These are phyloP conservation scores for Drosophila pullipes DNA, from an alignment of 2,888 invertebrate genomes.

Conservation along the genomic window DNA sequence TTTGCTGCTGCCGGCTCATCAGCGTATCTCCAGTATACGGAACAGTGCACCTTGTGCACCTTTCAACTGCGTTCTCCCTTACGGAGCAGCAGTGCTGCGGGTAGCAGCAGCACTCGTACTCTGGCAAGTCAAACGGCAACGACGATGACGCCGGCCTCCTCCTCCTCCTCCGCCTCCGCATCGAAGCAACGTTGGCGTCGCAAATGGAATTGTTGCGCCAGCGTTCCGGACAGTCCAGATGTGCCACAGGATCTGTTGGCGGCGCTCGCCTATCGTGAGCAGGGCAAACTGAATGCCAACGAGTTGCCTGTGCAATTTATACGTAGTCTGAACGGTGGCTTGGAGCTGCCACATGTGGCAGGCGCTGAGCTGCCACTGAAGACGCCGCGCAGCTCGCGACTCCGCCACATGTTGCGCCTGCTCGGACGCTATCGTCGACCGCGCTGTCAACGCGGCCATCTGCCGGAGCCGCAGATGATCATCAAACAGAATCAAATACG, in stretches of 20 bases:
- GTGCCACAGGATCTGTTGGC: conserved; percentile 86
- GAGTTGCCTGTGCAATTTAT: conserved; percentile 68
- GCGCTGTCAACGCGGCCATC: conserved; percentile 75
- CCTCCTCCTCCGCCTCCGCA: conserved; percentile 43
- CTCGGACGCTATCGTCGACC: conserved; percentile 84
- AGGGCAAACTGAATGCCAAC: conserved; percentile 72
- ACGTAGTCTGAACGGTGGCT: conserved; percentile 54
- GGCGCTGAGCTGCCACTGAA: conserved; percentile 45
- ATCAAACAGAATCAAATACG: conserved; percentile 85
- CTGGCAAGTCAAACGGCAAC: conserved; percentile 49
- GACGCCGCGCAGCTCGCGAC: conserved; percentile 69
- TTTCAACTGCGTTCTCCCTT: conserved; percentile 83
- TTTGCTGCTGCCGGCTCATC: conserved; percentile 38
- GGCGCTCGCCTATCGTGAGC: conserved; percentile 82
- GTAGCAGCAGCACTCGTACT: conserved; percentile 59
- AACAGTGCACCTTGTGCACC: conserved; percentile 85
- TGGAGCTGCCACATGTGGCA: conserved; percentile 43
- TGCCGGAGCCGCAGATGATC: conserved; percentile 54
- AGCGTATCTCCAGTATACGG: conserved; percentile 82
- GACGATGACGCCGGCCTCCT: neutral
- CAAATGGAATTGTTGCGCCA: conserved; percentile 88
- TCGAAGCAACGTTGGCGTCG: conserved; percentile 86
- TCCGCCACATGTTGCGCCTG: conserved; percentile 84
- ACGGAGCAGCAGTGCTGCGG: conserved; percentile 36
- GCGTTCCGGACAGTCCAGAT: conserved; percentile 88